A percentile compares a stretch with the other conserved stretches of the same genome.
Evolutionary conservation across 2,113 vertebrate species (phyloP).

Genomic region (Acrocephalus kingi): DNA sequence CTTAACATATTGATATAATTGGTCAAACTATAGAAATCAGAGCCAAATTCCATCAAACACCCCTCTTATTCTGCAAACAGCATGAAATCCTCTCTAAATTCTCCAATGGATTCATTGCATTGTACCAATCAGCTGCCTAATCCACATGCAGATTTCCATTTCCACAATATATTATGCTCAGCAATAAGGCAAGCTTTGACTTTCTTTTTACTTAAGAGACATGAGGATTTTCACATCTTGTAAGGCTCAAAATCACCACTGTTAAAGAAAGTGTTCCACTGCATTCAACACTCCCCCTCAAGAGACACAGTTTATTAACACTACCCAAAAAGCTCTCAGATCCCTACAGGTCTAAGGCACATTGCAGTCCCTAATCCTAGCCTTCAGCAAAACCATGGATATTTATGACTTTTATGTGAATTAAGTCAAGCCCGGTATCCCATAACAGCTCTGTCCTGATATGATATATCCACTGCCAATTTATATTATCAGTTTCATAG

Average conservation of each 20-base stretch:
- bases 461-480: background rate
- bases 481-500: background rate
- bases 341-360: background rate
- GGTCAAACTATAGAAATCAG: background rate
- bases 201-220: background rate
- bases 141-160: background rate
- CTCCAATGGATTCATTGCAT: background rate
- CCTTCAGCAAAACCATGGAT: background rate
- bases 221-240: background rate
- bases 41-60: background rate
- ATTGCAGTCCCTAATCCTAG: background rate
- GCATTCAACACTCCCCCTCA: background rate
- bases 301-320: background rate
- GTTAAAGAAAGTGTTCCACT: background rate
- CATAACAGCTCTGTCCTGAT: background rate
- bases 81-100: conserved; percentile 5
- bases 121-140: conserved; percentile 1
- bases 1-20: background rate
- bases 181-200: background rate
- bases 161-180: background rate
- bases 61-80: background rate
- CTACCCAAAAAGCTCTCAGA: background rate
- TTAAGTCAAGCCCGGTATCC: background rate
- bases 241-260: background rate
- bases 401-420: background rate